Conservation (phyloP, 2,113 vertebrate species). For the Pitta sordida region DNA sequence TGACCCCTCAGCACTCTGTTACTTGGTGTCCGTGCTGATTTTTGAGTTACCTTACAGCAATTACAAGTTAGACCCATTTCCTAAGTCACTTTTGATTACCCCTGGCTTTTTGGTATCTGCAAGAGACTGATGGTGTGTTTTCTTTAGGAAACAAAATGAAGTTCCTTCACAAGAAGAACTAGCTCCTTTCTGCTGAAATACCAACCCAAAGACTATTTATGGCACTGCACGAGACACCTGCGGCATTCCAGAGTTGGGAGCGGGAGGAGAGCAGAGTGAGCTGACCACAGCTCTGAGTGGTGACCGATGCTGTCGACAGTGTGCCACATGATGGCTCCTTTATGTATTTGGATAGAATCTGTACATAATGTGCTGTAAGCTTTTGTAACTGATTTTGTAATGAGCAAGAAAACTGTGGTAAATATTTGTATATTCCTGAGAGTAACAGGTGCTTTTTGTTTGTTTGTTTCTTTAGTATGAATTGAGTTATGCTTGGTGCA, state of each 20-base stretch:
- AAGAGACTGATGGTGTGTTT: not conserved
- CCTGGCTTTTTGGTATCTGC: not conserved
- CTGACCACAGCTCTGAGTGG: not conserved
- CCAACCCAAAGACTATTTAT: not conserved
- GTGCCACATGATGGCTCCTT: not conserved
- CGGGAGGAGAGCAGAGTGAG: not conserved
- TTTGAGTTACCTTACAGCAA: not conserved
- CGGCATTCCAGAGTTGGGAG: not conserved
- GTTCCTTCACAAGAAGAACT: slow-evolving; percentile 99
- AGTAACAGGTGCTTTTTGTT: slow-evolving; percentile 69
- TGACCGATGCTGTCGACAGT: not conserved
- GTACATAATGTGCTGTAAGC: slow-evolving; percentile 82
- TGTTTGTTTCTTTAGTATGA: slow-evolving; percentile 59
- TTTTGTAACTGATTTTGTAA: slow-evolving; percentile 77
- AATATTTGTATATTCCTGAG: slow-evolving; percentile 83
- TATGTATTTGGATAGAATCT: slow-evolving; percentile 53
- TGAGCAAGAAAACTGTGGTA: slow-evolving; percentile 78
- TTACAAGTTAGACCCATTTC: not conserved
- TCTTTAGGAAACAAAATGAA: slow-evolving; percentile 95
- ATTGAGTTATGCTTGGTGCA: slow-evolving; percentile 69
- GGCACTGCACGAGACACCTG: not conserved
- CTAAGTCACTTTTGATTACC: not conserved
- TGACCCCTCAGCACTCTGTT: not conserved
- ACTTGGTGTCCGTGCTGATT: not conserved
- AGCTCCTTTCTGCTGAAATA: slow-evolving; percentile 39